Percentiles rank a stretch among this genome's conserved stretches.
Evolutionary conservation across 2,888 invertebrate species (phyloP).

Genomic region (Clostera curtula): DNA sequence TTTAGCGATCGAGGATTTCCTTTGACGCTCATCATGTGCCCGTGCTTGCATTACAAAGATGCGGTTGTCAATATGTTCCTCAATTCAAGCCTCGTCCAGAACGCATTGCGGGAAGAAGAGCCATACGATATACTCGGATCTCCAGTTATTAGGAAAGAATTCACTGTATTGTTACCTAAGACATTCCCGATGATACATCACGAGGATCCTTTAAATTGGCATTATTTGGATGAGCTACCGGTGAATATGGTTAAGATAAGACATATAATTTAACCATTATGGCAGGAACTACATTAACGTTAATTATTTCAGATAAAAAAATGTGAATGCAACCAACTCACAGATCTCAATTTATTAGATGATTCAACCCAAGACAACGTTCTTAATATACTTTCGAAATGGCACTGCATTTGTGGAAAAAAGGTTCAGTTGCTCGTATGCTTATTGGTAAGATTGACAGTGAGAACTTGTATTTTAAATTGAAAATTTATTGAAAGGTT

Average conservation of each 20-base stretch:
- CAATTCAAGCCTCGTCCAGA: slow-evolving; percentile 27
- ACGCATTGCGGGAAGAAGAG: slow-evolving; percentile 39
- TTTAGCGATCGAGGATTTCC: slow-evolving; percentile 53
- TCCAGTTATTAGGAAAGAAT: slow-evolving; percentile 42
- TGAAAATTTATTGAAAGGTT: too few relatives aligned
- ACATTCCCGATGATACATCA: slow-evolving; percentile 43
- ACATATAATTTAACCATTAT: not conserved
- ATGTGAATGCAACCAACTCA: slow-evolving; percentile 61
- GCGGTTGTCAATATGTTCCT: slow-evolving; percentile 45
- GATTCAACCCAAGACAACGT: slow-evolving; percentile 60
- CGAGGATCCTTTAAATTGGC: slow-evolving; percentile 48
- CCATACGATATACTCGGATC: slow-evolving; percentile 37
- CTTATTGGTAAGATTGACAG: too few relatives aligned
- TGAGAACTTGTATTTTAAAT: too few relatives aligned
- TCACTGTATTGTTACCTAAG: slow-evolving; percentile 52
- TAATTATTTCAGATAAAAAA: slow-evolving; percentile 48
- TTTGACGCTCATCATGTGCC: slow-evolving; percentile 47
- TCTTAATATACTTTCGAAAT: slow-evolving; percentile 55
- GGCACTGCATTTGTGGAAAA: slow-evolving; percentile 63
- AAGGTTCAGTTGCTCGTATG: too few relatives aligned
- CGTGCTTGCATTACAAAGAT: slow-evolving; percentile 45
- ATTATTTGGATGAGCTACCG: slow-evolving; percentile 51
- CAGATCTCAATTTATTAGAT: slow-evolving; percentile 51
- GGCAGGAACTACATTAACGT: not conserved
- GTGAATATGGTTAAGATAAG: slow-evolving; percentile 21